Percentiles rank a stretch among this genome's conserved stretches.
Evolutionary conservation across 1,140 invertebrate species (phyloP).

Genomic region (Palaemon carinicauda): DNA sequence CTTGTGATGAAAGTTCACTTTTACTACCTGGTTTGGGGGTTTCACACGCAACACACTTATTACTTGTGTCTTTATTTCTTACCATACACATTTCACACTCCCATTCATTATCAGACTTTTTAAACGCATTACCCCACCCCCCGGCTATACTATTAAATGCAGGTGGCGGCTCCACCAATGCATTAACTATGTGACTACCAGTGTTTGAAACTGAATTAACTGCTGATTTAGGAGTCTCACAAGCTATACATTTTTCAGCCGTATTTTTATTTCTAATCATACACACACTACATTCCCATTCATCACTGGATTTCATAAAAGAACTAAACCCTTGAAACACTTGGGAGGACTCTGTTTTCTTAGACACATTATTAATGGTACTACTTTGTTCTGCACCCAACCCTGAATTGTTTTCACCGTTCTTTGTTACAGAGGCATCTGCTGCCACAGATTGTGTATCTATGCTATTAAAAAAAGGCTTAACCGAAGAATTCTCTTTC

Average conservation of each 20-base stretch:
- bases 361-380: constrained; percentile 29
- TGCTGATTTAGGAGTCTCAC: constrained; percentile 71
- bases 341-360: constrained; percentile 27
- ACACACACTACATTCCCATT: constrained; percentile 76
- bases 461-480: constrained; percentile 1
- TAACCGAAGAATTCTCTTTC: background rate
- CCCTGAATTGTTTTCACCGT: too few species aligned
- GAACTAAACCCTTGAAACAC: constrained; percentile 66
- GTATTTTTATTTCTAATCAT: constrained; percentile 72
- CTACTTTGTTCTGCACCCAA: background rate
- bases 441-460: background rate
- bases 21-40: constrained; percentile 69
- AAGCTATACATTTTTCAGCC: constrained; percentile 72
- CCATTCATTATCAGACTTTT: constrained; percentile 70
- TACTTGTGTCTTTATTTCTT: constrained; percentile 69
- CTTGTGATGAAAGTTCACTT: constrained; percentile 58
- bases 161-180: background rate
- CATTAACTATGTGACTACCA: background rate
- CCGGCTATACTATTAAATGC: constrained; percentile 38
- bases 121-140: constrained; percentile 69
- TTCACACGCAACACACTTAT: constrained; percentile 74
- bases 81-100: constrained; percentile 75
- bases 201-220: constrained; percentile 34
- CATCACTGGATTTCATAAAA: constrained; percentile 68
- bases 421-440: background rate